A percentile compares a stretch with the other conserved stretches of the same genome.
These are phyloP conservation scores for Menura novaehollandiae DNA, from an alignment of 2,113 vertebrate genomes.

Conservation along the genomic window DNA sequence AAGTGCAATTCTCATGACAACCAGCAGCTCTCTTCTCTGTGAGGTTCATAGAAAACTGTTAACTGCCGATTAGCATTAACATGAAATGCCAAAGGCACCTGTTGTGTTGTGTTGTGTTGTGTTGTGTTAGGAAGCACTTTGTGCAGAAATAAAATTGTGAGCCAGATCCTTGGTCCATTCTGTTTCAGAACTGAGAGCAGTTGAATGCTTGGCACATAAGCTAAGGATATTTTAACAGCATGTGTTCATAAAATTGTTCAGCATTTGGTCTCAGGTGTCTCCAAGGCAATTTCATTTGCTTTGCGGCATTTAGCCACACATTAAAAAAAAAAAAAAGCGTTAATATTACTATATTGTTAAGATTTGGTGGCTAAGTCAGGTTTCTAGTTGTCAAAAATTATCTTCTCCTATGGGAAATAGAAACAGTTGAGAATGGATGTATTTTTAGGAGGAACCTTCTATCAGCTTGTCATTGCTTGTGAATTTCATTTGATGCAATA, in stretches of 20 bases:
- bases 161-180: not conserved
- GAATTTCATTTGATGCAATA: not conserved
- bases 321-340: not conserved
- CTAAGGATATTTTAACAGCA: not conserved
- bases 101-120: not conserved
- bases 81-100: not conserved
- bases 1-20: slow-evolving; percentile 1
- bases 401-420: not conserved
- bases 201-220: not conserved
- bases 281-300: not conserved
- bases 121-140: not conserved
- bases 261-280: not conserved
- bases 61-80: not conserved
- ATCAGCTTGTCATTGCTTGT: not conserved
- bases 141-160: not conserved
- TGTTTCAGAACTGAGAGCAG: not conserved
- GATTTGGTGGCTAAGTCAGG: not conserved
- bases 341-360: not conserved
- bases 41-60: not conserved
- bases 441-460: not conserved
- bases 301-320: not conserved
- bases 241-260: not conserved
- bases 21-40: not conserved
- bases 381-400: not conserved
- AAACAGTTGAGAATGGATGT: not conserved